Base-by-base conservation (phyloP, 2,797 vertebrate species). In the Platyrinchus mystaceus region DNA sequence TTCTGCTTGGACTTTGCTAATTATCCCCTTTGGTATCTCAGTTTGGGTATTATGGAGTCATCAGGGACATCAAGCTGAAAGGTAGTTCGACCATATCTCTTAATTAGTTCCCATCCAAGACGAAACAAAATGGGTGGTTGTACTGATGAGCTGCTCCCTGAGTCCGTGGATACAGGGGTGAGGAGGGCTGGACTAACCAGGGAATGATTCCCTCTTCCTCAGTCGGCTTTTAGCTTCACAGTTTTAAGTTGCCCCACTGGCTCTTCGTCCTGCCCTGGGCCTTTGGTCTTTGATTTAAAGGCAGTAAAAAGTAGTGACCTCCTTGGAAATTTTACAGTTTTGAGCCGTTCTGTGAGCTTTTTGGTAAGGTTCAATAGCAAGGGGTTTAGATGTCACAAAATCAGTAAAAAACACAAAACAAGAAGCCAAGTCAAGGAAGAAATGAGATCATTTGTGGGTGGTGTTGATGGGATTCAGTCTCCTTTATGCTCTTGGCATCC, bases 1-100 rank as follows among this genome's bases (percentile, higher is more conserved):
- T 96, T 97, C 80, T 96, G 94, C 97, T 97, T 97, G 97, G 97
- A 94, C 95, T 96, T 96, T 63, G 92, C 94, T 97, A 97, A 98
- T 98, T 98, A 97, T 97, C 75, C 95, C 96, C 95, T 94, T 93
- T 34, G 79, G 97, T 97, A 93, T 73, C 92, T 96, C 46, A 63
- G 89, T 84, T 77, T 88, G 93, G 80, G 89, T 93, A 90, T 92
- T 67, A 66, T 77, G 70, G 83, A 94, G 95, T 84, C 93, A 81
- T 66, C 34, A 32, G 89, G 73, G 93, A 94, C 80, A 69, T 59
- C 39, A 94, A 90, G 83, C 78, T 88, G 84, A 78, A 95, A 95
- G 94, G 94, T 90, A 92, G 80, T 84, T 96, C 70, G 16, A 76
- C 76, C 47, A 32, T 81, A 47, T 90, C 92, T 95, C 89, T 94